Base-by-base conservation (phyloP, 2,797 vertebrate species). In the Notolabrus celidotus region DNA sequence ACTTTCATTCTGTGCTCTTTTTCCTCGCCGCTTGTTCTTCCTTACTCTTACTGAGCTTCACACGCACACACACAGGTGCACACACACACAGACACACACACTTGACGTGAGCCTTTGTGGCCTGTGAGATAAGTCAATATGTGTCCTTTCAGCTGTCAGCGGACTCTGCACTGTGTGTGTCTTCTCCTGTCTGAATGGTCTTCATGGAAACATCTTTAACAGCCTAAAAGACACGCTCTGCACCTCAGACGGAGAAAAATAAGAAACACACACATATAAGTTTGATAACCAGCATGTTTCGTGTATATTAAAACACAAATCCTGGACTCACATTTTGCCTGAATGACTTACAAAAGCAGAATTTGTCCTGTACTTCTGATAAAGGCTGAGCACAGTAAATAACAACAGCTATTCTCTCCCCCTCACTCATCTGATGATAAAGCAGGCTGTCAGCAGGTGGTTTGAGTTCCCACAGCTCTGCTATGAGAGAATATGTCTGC, bases 61-160 rank as follows among this genome's bases (percentile, higher is more conserved):
- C 67, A 27, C 71, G 67, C 49, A 70, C 72, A 68, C 65, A 61
- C 56, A 70, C 57, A 71, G 64, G 36, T 42, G 51, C 66, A 61
- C 63, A 62, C 55, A 66, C 45, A 50, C 57, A 57, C 55, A 67
- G 63, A 71, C 64, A 70, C 33, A 64, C 51, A 71, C 69, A 56
- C 70, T 45, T 55, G n/a, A 41, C 51, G 54, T 64, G 45, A 66
- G 62, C 65, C 56, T 85, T 88, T 78, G 79, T 76, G 46, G 81
- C 50, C 84, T 91, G 93, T 94, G 94, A 94, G 94, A 93, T 88
- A 94, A 94, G 94, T 93, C 91, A 94, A 94, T 90, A 94, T 69
- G 51, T 84, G 89, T 87, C 78, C 82, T 72, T 89, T 92, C 80
- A 90, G 85, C 78, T 90, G 87, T 91, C 89, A 77, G 58, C 79